phyloP scores from a whole-genome alignment of 1,140 invertebrate genomes.

The Heliconius eleuchia region DNA sequence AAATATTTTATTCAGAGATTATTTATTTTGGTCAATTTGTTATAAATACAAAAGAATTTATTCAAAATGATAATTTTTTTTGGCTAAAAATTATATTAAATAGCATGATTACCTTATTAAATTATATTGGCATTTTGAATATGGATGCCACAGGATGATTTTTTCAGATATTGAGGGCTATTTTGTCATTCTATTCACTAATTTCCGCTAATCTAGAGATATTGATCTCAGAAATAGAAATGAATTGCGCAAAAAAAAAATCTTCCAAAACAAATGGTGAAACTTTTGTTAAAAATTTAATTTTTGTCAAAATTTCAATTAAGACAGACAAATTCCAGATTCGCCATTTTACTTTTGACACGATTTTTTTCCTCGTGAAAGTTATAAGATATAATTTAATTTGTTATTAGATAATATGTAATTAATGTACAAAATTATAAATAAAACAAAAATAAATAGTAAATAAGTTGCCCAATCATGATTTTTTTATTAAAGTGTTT shows the following conservation, averaged over 20 bases:
- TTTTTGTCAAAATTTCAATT: background rate
- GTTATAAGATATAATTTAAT: background rate
- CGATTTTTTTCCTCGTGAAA: background rate
- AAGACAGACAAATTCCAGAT: background rate
- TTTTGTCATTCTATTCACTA: background rate
- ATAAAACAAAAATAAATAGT: background rate
- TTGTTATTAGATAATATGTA: background rate
- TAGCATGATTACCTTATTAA: no score
- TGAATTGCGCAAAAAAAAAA: no score
- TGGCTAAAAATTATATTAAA: no score
- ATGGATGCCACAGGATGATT: background rate
- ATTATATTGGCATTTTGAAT: background rate
- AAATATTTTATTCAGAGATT: no score
- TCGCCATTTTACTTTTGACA: background rate
- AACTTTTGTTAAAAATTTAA: background rate
- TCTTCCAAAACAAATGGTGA: no score
- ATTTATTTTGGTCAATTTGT: no score
- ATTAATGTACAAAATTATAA: slow-evolving; percentile 10
- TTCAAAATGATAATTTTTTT: no score
- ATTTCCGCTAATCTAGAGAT: background rate
- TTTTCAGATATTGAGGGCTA: background rate
- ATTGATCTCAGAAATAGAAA: background rate
- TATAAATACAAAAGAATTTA: no score
- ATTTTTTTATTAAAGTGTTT: background rate
- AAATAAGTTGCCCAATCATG: background rate